These are phyloP conservation scores for Xenopus petersii DNA, from an alignment of 2,797 vertebrate genomes.

Conservation along the genomic window DNA sequence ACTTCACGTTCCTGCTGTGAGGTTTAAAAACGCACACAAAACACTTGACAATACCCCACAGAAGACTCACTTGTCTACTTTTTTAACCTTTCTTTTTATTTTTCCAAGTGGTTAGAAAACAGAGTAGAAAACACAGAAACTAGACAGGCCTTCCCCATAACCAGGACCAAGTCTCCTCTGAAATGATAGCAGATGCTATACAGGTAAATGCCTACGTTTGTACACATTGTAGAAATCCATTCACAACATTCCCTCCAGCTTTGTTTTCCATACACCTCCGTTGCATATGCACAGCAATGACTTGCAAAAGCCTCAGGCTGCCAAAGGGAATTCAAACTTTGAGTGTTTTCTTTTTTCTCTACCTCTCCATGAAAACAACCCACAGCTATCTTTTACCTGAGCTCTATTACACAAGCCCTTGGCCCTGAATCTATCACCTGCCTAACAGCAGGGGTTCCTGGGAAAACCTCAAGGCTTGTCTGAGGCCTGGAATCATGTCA, in stretches of 20 bases:
- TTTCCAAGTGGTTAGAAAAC: too few relatives aligned
- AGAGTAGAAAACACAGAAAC: too few relatives aligned
- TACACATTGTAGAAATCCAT: too few relatives aligned
- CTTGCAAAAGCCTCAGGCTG: not conserved
- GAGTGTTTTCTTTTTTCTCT: constrained; percentile 10
- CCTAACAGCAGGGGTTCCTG: constrained; percentile 61
- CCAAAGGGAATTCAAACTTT: constrained; percentile 3
- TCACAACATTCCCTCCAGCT: too few relatives aligned
- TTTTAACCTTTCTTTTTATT: not conserved
- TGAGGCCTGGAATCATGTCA: constrained; percentile 46
- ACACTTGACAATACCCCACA: constrained; percentile 29
- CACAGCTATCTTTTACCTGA: constrained; percentile 52
- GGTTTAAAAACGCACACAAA: constrained; percentile 49
- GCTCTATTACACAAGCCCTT: constrained; percentile 52
- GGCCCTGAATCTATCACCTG: constrained; percentile 58
- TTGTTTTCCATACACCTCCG: constrained; percentile 6
- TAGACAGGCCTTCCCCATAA: too few relatives aligned
- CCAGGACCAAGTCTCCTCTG: not conserved
- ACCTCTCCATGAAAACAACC: constrained; percentile 9
- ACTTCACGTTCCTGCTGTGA: constrained; percentile 73
- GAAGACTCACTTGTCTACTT: constrained; percentile 31
- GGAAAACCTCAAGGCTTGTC: constrained; percentile 61
- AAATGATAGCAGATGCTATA: not conserved
- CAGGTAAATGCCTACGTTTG: not conserved
- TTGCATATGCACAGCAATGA: not conserved